Percentiles rank a stretch among this genome's conserved stretches.
phyloP scores from a whole-genome alignment of 2,113 vertebrate species.

The Cricetomys ansorgei region DNA sequence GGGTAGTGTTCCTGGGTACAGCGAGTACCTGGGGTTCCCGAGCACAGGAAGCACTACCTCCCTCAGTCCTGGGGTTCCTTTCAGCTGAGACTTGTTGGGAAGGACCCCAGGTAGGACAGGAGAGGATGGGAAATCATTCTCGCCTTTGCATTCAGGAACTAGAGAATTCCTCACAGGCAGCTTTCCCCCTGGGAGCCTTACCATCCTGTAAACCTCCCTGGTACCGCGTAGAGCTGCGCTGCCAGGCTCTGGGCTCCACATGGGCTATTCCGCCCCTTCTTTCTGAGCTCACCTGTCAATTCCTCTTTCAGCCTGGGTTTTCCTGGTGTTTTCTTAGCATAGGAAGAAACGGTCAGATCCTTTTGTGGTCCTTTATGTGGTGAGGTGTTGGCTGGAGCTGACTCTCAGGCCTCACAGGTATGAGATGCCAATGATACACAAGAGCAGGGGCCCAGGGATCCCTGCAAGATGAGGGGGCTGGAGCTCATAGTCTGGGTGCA shows the following conservation, averaged over 20 bases:
- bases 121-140: not conserved
- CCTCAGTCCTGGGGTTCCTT: not conserved
- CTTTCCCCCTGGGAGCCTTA: not conserved
- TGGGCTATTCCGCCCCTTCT: not conserved
- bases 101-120: not conserved
- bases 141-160: not conserved
- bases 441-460: not conserved
- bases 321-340: not conserved
- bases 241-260: too few relatives aligned
- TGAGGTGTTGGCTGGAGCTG: accelerated
- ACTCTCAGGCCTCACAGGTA: not conserved
- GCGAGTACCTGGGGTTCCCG: accelerated
- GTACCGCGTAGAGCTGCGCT: not conserved
- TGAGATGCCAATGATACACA: not conserved
- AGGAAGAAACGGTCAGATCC: not conserved
- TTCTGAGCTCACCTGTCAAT: too few relatives aligned
- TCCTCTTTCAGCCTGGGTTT: not conserved
- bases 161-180: not conserved
- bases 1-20: not conserved
- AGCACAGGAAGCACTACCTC: not conserved
- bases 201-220: not conserved
- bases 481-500: not conserved
- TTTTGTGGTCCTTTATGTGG: too few relatives aligned
- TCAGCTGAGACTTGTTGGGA: not conserved
- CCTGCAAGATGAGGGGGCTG: not conserved